Evolutionary conservation across 2,113 vertebrate species (phyloP), one percentile per base, ranked within the genome.

Genomic region (Fregetta grallaria): DNA sequence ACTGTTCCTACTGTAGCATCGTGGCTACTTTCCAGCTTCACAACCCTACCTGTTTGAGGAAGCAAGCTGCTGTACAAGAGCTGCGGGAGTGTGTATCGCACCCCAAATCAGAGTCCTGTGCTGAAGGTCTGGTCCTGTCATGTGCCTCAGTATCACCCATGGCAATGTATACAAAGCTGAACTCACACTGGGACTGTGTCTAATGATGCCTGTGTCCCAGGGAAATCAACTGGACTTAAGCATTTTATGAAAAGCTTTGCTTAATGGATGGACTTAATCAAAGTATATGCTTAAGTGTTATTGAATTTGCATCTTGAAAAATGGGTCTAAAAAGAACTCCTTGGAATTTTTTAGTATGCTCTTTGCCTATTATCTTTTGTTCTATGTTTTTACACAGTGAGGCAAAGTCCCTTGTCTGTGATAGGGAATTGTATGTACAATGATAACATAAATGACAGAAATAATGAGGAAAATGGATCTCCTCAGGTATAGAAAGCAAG

Each of bases 11-110:
- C 82, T 71, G 79, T 50, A 91, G 63, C 42, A 59, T 38, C 0
- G 0, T 94, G 96, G 94, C 91, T 32, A 21, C 67, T 88, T 95
- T 95, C 91, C 94, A 97, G 53, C 71, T 84, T 67, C 10, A 10
- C 34, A 50, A 7, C 27, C 30, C 67, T 58, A 42, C 72, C 82
- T 88, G 36, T 55, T 9, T 12, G 72, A 88, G 63, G 74, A 75
- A 73, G 49, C 16, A 6, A 62, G 59, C 20, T 47, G 66, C 50
- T 75, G 34, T 18, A 1, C 9, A 5, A 18, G 75, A 29, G 40
- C 29, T 71, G 32, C 36, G 56, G 74, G 44, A 49, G 34, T 7
- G 34, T 34, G 16, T 3, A 3, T 15, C 36, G 3, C 27, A 26
- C 4, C 72, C 44, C 49, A 36, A 0, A 23, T 11, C 0, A 7